Base-by-base conservation (phyloP, 2,797 vertebrate species). In the Hemibagrus guttatus region DNA sequence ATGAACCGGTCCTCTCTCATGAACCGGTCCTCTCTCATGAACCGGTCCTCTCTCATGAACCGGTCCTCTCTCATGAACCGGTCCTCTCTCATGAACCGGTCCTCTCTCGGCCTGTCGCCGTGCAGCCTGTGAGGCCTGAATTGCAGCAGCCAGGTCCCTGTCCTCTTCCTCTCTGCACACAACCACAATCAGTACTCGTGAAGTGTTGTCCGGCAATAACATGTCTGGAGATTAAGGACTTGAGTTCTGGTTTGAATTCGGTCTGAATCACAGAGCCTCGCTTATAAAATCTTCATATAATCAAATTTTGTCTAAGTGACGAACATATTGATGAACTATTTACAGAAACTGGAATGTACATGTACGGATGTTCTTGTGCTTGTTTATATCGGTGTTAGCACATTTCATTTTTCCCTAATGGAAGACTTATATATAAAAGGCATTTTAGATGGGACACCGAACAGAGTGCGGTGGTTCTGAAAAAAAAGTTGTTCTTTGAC, bases 151-250 rank as follows among this genome's bases (percentile, higher is more conserved):
- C 80, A 99, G 69, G 2, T 98, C 97, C 83, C 97, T 91, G 91
- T 99, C 98, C 84, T 99, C 98, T 86, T 99, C 98, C 84, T 99
- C 97, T 90, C 98, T 99, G 90, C n/a, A 39, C 1, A 28, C 52
- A 87, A 75, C 13, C 56, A 71, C 52, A 81, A 13, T 59, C 71
- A 68, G 35, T 28, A 66, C 61, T 3, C 9, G 61, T 82, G 7
- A 82, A 26, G 56, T 13, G 1, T 4, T 9, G 11, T 58, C 28
- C 39, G 19, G 2, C 21, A 56, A 42, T 81, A 42, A 26, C 7
- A 28, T 28, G 17, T 64, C 16, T 66, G 17, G 61, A 66, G 42
- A 64, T 11, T 49, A 19, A 64, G 7, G 56, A 3, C 2, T 54
- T 26, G 13, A 11, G 49, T 28, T 31, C 16, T 31, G 52, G 74